phyloP scores from a whole-genome alignment of 2,113 vertebrate species.

The Xiphophorus maculatus region DNA sequence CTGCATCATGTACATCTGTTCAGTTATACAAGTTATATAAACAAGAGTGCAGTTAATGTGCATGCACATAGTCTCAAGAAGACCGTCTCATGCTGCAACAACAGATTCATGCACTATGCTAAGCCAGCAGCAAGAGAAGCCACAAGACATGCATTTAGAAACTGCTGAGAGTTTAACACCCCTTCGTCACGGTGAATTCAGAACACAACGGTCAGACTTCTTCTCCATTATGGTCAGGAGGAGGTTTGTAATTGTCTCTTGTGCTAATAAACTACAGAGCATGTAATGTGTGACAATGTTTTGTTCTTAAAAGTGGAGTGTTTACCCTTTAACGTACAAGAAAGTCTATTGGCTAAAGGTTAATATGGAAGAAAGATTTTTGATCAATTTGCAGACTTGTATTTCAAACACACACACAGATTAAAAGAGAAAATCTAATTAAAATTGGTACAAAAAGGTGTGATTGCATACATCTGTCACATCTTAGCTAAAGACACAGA shows the following conservation, averaged over 20 bases:
- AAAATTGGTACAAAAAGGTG: not conserved
- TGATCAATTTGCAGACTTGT: too few species aligned
- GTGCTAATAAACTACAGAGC: not conserved
- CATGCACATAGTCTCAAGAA: not conserved
- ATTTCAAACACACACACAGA: not conserved
- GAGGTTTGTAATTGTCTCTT: not conserved
- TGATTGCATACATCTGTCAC: not conserved
- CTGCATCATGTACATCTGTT: not conserved
- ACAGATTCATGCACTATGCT: conserved; percentile 1
- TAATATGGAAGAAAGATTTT: not conserved
- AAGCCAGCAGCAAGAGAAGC: conserved; percentile 4
- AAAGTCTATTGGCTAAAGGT: not conserved
- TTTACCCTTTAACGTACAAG: not conserved
- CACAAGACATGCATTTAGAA: conserved; percentile 10
- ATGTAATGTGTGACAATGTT: not conserved
- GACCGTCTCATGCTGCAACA: too few species aligned
- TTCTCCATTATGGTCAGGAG: not conserved
- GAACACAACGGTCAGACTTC: conserved; percentile 2
- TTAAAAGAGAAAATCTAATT: not conserved
- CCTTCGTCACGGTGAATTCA: conserved; percentile 2
- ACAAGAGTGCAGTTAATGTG: not conserved
- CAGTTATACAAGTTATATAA: not conserved
- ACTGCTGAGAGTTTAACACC: not conserved
- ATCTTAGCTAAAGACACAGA: not conserved
- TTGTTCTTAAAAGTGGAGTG: not conserved